Base-by-base conservation (phyloP, 2,113 vertebrate genomes). In the Nematolebias whitei region DNA sequence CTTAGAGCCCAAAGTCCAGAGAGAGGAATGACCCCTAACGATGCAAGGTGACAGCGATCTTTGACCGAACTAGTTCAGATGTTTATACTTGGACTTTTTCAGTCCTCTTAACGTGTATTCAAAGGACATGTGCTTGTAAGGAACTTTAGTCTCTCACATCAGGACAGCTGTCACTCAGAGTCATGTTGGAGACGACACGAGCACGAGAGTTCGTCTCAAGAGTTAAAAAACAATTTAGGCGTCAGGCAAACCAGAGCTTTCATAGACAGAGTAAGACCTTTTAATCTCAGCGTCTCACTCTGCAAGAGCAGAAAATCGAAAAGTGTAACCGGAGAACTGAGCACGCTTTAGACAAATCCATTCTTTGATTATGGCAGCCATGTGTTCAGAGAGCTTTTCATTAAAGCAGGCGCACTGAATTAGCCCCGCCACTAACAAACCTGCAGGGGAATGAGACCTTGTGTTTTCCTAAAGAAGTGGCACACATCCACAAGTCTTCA, bases 271-370 rank as follows among this genome's bases (percentile, higher is more conserved):
- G 19, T 51, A 58, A 49, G 23, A 68, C 59, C 35, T 71, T 82
- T 80, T 63, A 82, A 65, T 82, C 66, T 70, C 57, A 23, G 59
- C 14, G 71, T 82, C 58, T 81, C 80, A 67, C 48, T 87, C 71
- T 82, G 74, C 18, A 75, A 83, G 78, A 74, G 71, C 82, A 78
- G 74, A 76, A 80, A 83, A 81, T 83, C 63, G 63, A 85, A 85
- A 72, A 54, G 57, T 79, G 69, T 47, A 64, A 43, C 74, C 26
- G 32, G 57, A 54, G 60, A 70, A 6, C 62, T 44, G 67, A 32
- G 58, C 44, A 18, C 3, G 11, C 48, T 71, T 76, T 52, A 70
- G 66, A 63, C 45, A 43, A 60, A 77, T 23, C 71, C 64, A 32
- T 58, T 62, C 63, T 54, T n/a, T 64, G 19, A 48, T 61, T 32